Base-by-base conservation (phyloP, 2,797 vertebrate species). In the Gephyroberyx darwinii region DNA sequence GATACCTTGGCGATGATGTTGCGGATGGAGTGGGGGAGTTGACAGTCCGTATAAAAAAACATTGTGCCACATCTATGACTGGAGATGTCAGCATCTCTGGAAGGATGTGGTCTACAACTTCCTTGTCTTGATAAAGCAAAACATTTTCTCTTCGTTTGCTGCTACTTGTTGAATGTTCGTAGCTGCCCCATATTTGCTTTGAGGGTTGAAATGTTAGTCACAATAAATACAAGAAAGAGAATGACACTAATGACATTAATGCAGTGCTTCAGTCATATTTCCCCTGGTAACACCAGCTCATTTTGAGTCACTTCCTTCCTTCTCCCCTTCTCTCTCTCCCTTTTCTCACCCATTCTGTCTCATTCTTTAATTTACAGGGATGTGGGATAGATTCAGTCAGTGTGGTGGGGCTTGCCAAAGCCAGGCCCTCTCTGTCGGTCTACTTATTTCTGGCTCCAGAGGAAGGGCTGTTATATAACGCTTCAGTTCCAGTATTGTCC, bases 381-480 rank as follows among this genome's bases (percentile, higher is more conserved):
- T 16, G 2, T 55, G 45, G 65, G 69, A 53, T 64, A 19, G n/a
- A 20, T 3, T 5, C 33, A 55, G 51, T 71, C 66, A 53, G 26
- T 64, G 17, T 2, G n/a, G 14, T 50, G 17, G 35, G 22, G 62
- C 56, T 66, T 1, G 26, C 39, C 65, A 48, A 52, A 69, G 43
- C 20, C 14, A 54, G 50, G 37, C 20, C 57, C 47, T 66, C 20
- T 64, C n/a, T 50, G 17, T 66, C 8, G 75, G 20, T 65, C 51
- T 53, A 57, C 60, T 54, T 84, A 82, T 84, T 80, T 83, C 45
- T 64, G 70, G 48, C 65, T 64, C 13, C 39, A 65, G 45, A 66
- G 69, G 78, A 83, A 77, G 52, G 41, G n/a, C 67, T 60, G 74
- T 83, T 84, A 78, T 69, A 62, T 83, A 82, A 74, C 61, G 5